Evolutionary conservation across 2,113 vertebrate genomes (phyloP).

Genomic region (Pachycephala philippinensis): DNA sequence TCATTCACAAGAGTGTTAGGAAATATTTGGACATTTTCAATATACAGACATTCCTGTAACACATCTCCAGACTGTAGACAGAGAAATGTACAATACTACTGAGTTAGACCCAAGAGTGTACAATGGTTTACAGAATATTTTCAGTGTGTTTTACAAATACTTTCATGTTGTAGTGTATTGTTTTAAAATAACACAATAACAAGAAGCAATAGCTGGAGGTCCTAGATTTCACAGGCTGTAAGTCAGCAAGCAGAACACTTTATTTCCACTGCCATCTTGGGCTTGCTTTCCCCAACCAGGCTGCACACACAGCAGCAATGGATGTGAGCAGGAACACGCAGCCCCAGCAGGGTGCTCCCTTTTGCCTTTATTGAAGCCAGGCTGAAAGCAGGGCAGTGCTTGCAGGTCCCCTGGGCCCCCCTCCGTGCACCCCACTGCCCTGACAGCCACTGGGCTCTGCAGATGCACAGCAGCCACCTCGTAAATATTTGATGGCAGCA

Average conservation of each 20-base stretch:
- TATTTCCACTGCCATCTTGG: neutral
- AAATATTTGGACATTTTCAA: neutral
- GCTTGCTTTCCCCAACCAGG: neutral
- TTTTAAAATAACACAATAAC: neutral
- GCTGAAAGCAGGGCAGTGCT: neutral
- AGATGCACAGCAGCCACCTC: neutral
- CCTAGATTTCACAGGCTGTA: neutral
- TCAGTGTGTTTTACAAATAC: neutral
- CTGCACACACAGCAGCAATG: neutral
- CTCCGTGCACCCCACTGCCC: neutral
- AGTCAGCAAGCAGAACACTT: neutral
- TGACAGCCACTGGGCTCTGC: neutral
- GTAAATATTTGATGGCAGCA: neutral
- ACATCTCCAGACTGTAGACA: neutral
- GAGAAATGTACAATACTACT: neutral
- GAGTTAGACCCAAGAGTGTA: neutral
- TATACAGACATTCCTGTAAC: neutral
- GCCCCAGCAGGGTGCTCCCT: neutral
- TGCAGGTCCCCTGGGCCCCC: fast-evolving
- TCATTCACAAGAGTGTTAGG: neutral
- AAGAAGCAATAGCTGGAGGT: neutral
- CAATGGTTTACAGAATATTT: neutral
- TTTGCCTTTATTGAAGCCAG: neutral
- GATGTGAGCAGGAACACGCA: neutral
- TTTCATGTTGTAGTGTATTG: neutral